Evolutionary conservation across 2,113 vertebrate species (phyloP).

Genomic region (Acanthisitta chloris): DNA sequence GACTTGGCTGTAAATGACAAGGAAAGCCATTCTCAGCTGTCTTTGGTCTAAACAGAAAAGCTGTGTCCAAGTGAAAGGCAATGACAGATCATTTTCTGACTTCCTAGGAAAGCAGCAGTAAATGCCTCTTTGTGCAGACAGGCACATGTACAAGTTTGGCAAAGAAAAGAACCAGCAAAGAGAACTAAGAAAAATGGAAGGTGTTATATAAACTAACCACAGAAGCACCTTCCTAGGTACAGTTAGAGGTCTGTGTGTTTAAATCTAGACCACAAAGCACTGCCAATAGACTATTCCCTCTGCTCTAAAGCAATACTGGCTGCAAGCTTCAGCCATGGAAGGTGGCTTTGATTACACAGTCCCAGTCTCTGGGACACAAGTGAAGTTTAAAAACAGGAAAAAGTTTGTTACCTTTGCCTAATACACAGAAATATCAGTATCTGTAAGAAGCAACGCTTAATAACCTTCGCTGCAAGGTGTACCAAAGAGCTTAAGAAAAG

Average conservation of each 20-base stretch:
- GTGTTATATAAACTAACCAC: neutral
- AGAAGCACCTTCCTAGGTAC: neutral
- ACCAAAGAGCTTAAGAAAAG: neutral
- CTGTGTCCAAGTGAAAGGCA: neutral
- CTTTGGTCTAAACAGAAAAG: neutral
- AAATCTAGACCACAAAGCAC: neutral
- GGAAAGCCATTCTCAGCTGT: conserved; percentile 1
- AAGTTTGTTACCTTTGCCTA: neutral
- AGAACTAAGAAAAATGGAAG: neutral
- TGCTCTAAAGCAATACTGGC: neutral
- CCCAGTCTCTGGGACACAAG: neutral
- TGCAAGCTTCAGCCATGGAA: neutral
- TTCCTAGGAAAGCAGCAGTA: neutral
- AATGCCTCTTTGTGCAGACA: conserved; percentile 31
- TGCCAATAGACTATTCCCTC: neutral
- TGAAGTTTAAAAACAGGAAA: neutral
- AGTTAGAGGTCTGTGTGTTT: neutral
- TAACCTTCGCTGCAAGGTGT: neutral
- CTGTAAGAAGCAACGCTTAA: neutral
- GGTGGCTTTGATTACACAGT: neutral
- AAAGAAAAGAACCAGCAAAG: neutral
- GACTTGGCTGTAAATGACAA: neutral
- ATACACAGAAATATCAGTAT: neutral
- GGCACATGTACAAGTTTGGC: neutral
- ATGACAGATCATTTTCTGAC: neutral